These are phyloP conservation scores for Caranx ignobilis DNA, from an alignment of 2,113 vertebrate genomes.

Conservation along the genomic window DNA sequence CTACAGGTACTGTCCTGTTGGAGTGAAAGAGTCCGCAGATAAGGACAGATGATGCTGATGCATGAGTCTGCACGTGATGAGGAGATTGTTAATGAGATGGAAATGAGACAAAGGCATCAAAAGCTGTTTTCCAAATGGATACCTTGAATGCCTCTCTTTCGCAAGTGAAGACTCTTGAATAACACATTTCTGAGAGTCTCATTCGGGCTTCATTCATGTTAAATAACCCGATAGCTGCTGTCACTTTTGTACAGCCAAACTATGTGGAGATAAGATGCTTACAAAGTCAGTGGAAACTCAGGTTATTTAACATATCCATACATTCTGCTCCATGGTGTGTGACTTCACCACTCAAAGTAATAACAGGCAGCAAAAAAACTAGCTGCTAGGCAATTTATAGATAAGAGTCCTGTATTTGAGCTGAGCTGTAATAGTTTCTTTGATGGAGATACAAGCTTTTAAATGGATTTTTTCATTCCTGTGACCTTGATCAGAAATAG, in stretches of 20 bases:
- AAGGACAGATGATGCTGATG: constrained; percentile 13
- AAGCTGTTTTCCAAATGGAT: background rate
- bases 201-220: background rate
- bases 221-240: constrained; percentile 8
- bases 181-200: background rate
- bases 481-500: background rate
- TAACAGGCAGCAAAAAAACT: constrained; percentile 19
- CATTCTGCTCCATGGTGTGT: background rate
- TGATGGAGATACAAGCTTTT: constrained; percentile 1
- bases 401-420: constrained; percentile 16
- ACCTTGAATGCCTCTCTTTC: background rate
- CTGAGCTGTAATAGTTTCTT: constrained; percentile 3
- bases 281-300: constrained; percentile 23
- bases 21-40: constrained; percentile 26
- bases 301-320: constrained; percentile 13
- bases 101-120: background rate
- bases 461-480: background rate
- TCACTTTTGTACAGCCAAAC: background rate
- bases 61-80: constrained; percentile 8
- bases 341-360: background rate
- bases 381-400: constrained; percentile 41
- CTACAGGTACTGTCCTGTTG: constrained; percentile 11
- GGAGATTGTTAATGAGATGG: constrained; percentile 41
- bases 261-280: constrained; percentile 20
- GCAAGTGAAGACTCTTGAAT: background rate